Evolutionary conservation across 2,797 vertebrate genomes (phyloP), one percentile per base, ranked within the genome.

Genomic region (Sebastes nivosus): DNA sequence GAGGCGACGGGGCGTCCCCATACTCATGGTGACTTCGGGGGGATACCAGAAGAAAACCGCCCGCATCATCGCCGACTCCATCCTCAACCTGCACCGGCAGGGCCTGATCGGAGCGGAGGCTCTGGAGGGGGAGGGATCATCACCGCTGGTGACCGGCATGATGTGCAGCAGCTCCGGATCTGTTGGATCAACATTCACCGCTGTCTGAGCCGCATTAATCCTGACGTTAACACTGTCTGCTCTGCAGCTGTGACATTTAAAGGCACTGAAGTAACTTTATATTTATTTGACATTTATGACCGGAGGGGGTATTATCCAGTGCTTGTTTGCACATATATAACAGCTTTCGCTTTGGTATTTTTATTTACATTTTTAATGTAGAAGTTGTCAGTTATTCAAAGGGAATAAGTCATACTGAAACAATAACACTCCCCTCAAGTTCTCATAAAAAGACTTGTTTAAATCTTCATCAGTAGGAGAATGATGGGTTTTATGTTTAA

Each of bases 31-130:
- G 85, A 99, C 98, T 0, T 99, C 98, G 0, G 98, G 98, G 0
- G 98, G 98, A 4, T 99, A 99, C 92, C 98, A 98, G 95, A 99
- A 97, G 94, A 96, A 96, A 81, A 99, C 98, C 0, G 98, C 98
- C 0, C 96, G 97, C 12, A 97, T 99, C 89, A 99, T 99, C 13
- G 98, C 98, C 0, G 98, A 99, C 95, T 99, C 98, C 87, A 98
- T 99, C 88, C 95, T 99, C 29, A 99, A 99, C 86, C 77, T 99
- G 84, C 95, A 95, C 27, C 84, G 29, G 63, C 92, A 96, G 87
- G 96, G 96, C 25, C 95, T 99, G 75, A 97, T 99, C 32, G 95
- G 87, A 30, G 68, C 74, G 4, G 90, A 87, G 50, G 76, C 69
- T 2, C 8, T 71, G 5, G 91, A 93, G 1, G 92, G 82, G 75